Evolutionary conservation across 2,888 invertebrate genomes (phyloP).

Genomic region (Nebria brevicollis): DNA sequence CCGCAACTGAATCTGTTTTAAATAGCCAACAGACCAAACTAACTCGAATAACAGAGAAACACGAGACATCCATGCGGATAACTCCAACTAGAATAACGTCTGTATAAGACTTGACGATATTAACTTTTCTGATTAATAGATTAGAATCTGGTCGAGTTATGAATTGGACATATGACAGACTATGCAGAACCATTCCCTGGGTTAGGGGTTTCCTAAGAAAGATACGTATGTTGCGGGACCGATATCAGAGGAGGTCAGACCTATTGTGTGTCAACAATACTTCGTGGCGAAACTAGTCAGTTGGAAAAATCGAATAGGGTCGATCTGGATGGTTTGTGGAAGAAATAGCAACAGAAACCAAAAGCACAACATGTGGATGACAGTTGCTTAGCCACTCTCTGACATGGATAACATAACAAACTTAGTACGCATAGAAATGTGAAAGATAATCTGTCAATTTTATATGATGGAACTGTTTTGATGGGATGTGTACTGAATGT

Average conservation of each 20-base stretch:
- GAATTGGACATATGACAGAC: conserved; percentile 59
- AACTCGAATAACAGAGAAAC: conserved; percentile 9
- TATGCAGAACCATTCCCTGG: not conserved
- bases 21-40: conserved; percentile 6
- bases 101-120: conserved; percentile 58
- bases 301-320: conserved; percentile 34
- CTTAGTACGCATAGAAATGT: not conserved
- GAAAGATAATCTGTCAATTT: too few relatives aligned
- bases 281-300: conserved; percentile 7
- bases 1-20: not conserved
- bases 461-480: too few relatives aligned
- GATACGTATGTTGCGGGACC: not conserved
- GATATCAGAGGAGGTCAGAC: conserved; percentile 24
- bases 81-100: conserved; percentile 49
- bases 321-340: conserved; percentile 4
- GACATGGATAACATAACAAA: conserved; percentile 28
- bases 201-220: not conserved
- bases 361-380: conserved; percentile 36
- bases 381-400: conserved; percentile 31
- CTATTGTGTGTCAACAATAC: conserved; percentile 37
- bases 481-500: too few relatives aligned
- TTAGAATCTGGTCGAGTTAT: conserved; percentile 55
- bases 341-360: conserved; percentile 38
- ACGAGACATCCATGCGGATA: conserved; percentile 27
- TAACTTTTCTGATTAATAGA: conserved; percentile 61